phyloP scores from a whole-genome alignment of 2,113 vertebrate species.

The Uria lomvia region DNA sequence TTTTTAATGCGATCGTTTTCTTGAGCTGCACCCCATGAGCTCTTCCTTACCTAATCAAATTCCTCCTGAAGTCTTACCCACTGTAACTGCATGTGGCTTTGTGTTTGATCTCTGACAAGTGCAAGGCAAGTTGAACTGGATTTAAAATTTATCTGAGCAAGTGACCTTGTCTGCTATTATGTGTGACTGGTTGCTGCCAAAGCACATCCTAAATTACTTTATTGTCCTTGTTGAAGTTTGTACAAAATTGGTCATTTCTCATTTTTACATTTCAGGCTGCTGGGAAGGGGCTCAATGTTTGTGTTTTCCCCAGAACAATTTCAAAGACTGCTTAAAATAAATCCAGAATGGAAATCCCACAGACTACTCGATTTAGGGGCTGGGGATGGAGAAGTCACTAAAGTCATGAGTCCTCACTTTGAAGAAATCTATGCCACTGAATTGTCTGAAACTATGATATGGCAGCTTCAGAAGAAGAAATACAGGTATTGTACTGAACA shows the following conservation, averaged over 20 bases:
- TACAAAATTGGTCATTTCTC: not conserved
- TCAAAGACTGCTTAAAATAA: slow-evolving; percentile 84
- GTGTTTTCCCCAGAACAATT: slow-evolving; percentile 94
- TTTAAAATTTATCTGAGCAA: slow-evolving; percentile 1
- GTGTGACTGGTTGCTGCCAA: not conserved
- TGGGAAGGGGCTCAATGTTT: slow-evolving; percentile 97
- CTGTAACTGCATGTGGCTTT: not conserved
- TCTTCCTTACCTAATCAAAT: slow-evolving; percentile 38
- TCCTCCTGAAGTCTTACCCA: slow-evolving; percentile 2
- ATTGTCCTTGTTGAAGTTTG: not conserved
- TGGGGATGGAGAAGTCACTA: slow-evolving; percentile 93
- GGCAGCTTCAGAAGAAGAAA: slow-evolving; percentile 94
- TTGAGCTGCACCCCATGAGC: not conserved
- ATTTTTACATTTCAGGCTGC: slow-evolving; percentile 78
- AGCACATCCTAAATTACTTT: not conserved
- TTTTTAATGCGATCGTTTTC: not conserved
- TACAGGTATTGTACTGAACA: slow-evolving; percentile 79
- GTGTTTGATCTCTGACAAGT: slow-evolving; percentile 22
- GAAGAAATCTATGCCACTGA: slow-evolving; percentile 93
- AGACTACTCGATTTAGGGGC: slow-evolving; percentile 94
- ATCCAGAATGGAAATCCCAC: slow-evolving; percentile 87
- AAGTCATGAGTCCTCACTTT: slow-evolving; percentile 92
- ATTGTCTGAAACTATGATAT: slow-evolving; percentile 93
- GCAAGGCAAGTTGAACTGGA: slow-evolving; percentile 11
- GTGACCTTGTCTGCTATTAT: not conserved